A percentile compares a stretch with the other conserved stretches of the same genome.
Conservation (phyloP, 1,140 invertebrate species). For the Linepithema humile region DNA sequence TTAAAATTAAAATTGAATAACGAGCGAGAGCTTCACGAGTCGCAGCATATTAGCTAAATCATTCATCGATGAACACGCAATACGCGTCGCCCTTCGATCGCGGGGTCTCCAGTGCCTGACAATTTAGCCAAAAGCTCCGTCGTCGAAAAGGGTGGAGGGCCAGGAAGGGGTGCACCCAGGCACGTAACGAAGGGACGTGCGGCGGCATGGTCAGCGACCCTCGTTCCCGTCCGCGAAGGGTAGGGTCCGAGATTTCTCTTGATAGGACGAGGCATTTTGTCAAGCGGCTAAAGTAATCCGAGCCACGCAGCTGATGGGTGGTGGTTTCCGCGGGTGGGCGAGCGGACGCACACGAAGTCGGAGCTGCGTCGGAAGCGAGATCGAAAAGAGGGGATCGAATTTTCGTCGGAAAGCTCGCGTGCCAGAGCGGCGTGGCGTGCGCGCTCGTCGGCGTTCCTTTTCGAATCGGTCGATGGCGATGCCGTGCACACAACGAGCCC, state of each 20-base stretch:
- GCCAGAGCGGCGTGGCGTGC: constrained; percentile 59
- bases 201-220: constrained; percentile 64
- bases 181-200: constrained; percentile 46
- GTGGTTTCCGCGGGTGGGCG: constrained; percentile 67
- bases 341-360: constrained; percentile 10
- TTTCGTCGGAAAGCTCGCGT: constrained; percentile 64
- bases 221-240: constrained; percentile 59
- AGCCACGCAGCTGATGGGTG: constrained; percentile 53
- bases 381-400: constrained; percentile 43
- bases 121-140: constrained; percentile 62
- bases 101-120: constrained; percentile 51
- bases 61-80: constrained; percentile 38
- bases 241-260: constrained; percentile 72
- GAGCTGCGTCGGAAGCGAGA: background rate
- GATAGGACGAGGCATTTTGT: constrained; percentile 76
- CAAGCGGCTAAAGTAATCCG: constrained; percentile 73
- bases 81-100: constrained; percentile 59
- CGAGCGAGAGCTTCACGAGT: background rate
- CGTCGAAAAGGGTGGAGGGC: constrained; percentile 42
- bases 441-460: constrained; percentile 53
- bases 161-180: constrained; percentile 42
- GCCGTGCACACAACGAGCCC: constrained; percentile 44
- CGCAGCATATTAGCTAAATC: constrained; percentile 46
- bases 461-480: constrained; percentile 62
- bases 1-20: background rate